phyloP scores from a whole-genome alignment of 2,113 vertebrate species.

The Nettapus auritus region DNA sequence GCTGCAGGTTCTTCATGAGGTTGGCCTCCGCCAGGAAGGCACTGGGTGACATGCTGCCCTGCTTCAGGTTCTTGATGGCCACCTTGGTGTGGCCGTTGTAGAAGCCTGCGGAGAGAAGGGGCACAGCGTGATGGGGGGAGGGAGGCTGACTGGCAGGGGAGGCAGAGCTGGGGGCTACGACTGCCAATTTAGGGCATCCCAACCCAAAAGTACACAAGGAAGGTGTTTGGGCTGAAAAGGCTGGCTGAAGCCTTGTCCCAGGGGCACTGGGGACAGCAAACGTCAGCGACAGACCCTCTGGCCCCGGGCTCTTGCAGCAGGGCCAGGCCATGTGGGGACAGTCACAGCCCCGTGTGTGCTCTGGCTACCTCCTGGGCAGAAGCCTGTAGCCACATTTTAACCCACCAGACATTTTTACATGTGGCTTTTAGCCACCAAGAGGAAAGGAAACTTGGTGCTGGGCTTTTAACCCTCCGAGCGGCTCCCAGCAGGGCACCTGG shows the following conservation, averaged over 20 bases:
- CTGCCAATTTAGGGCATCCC: not conserved
- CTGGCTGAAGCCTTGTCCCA: not conserved
- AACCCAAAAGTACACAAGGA: accelerated
- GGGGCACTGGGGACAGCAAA: not conserved
- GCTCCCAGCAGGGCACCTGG: not conserved
- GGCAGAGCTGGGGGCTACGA: accelerated
- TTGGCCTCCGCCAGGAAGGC: conserved; percentile 97
- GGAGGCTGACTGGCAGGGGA: accelerated
- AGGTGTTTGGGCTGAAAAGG: accelerated
- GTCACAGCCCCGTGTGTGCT: not conserved
- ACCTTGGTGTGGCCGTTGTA: conserved; percentile 92
- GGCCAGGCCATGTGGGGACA: accelerated
- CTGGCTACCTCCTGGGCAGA: not conserved
- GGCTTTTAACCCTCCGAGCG: not conserved
- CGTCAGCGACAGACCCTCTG: accelerated
- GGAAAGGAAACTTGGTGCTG: not conserved
- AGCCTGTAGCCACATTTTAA: not conserved
- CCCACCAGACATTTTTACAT: not conserved
- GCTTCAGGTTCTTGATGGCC: conserved; percentile 94
- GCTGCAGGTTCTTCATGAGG: conserved; percentile 97
- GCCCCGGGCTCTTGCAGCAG: accelerated
- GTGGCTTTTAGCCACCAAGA: not conserved
- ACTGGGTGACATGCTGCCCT: conserved; percentile 92
- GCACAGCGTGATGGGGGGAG: not conserved
- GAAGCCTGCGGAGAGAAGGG: conserved; percentile 71